phyloP scores from a whole-genome alignment of 1,140 invertebrate genomes.

The Cyphomyrmex costatus region DNA sequence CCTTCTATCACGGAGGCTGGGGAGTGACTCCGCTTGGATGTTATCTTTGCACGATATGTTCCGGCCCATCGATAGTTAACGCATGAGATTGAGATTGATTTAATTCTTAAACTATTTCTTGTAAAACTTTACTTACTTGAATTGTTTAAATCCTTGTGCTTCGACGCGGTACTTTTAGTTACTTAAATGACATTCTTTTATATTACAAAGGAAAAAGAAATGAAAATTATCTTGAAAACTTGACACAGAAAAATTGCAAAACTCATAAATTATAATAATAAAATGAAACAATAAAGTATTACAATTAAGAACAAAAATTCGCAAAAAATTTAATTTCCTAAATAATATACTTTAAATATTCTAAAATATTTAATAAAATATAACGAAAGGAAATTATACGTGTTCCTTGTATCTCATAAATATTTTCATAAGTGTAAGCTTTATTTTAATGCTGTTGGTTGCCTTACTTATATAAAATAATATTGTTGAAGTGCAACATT shows the following conservation, averaged over 20 bases:
- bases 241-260: not conserved
- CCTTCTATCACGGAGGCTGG: not conserved
- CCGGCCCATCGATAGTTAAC: not conserved
- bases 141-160: not conserved
- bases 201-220: not conserved
- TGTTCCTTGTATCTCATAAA: not conserved
- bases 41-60: constrained; percentile 24
- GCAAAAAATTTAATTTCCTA: not conserved
- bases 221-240: not conserved
- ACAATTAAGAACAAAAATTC: not conserved
- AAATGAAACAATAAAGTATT: not conserved
- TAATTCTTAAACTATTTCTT: constrained; percentile 15
- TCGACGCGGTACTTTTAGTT: not conserved
- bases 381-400: not conserved
- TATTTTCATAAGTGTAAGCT: not conserved
- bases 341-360: not conserved
- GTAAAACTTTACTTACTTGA: not conserved
- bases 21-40: not conserved
- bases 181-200: not conserved
- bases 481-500: not conserved
- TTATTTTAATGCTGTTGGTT: not conserved
- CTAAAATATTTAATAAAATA: not conserved
- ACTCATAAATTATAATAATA: not conserved
- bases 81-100: constrained; percentile 16
- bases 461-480: not conserved